phyloP scores from a whole-genome alignment of 2,113 vertebrate genomes.

The Asarcornis scutulata region DNA sequence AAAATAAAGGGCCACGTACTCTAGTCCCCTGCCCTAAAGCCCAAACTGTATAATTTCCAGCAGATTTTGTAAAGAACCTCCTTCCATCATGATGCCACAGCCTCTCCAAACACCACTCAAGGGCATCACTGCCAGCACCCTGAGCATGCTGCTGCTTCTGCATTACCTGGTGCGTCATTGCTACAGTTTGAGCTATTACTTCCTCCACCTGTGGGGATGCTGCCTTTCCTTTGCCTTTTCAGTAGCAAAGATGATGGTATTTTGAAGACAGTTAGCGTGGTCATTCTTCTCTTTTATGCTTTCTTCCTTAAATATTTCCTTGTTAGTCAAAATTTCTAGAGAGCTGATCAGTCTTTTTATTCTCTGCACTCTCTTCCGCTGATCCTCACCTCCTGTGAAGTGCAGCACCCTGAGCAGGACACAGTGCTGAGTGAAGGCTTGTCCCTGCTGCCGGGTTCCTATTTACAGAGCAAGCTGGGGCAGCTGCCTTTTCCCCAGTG shows the following conservation, averaged over 20 bases:
- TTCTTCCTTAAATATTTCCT: neutral
- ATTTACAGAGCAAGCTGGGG: neutral
- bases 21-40: neutral
- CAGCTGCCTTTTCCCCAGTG: neutral
- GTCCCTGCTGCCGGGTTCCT: neutral
- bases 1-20: neutral
- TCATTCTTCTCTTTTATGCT: neutral
- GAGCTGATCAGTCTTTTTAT: neutral
- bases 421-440: neutral
- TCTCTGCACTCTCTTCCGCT: neutral
- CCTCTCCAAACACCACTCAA: neutral
- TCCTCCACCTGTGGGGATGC: neutral
- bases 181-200: neutral
- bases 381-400: accelerated
- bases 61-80: neutral
- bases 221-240: neutral
- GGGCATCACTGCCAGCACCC: neutral
- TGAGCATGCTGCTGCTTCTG: neutral
- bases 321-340: neutral
- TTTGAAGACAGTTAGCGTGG: neutral
- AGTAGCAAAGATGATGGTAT: neutral
- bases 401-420: neutral
- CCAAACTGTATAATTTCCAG: neutral
- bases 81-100: neutral
- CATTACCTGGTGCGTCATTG: neutral